Evolutionary conservation across 2,888 invertebrate species (phyloP).

Genomic region (Rhyacophila evoluta): DNA sequence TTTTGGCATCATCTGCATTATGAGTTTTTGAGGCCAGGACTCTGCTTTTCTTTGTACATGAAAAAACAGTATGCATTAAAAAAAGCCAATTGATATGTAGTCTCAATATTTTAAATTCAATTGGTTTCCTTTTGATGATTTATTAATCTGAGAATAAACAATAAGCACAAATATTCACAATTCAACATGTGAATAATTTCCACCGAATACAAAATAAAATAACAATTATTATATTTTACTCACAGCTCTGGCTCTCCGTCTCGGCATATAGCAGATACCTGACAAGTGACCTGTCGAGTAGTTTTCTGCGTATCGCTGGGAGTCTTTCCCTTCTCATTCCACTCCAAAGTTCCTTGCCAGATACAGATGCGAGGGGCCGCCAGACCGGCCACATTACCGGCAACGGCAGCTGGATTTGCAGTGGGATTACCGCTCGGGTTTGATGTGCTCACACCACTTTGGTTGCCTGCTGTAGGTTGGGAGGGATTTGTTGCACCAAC

Average conservation of each 20-base stretch:
- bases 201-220: no score
- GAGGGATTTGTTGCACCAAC: neutral
- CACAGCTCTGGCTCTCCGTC: constrained; percentile 91
- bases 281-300: constrained; percentile 76
- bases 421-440: neutral
- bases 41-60: constrained; percentile 78
- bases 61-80: no score
- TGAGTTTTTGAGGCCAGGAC: constrained; percentile 91
- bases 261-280: constrained; percentile 73
- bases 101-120: no score
- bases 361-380: constrained; percentile 61
- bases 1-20: constrained; percentile 96
- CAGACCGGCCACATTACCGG: constrained; percentile 59
- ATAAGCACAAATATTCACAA: no score
- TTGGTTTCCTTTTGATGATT: no score
- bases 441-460: neutral
- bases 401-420: constrained; percentile 58
- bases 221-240: no score
- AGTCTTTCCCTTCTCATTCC: constrained; percentile 91
- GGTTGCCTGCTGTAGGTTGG: neutral
- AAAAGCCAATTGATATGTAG: no score
- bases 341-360: constrained; percentile 90
- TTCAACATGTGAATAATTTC: no score
- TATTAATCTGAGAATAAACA: no score
- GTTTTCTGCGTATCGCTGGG: constrained; percentile 82